Evolutionary conservation across 64 coral and sea anemone species (phyloP), one percentile per base, ranked within the genome.

Genomic region (Dendronephthya gigantea): DNA sequence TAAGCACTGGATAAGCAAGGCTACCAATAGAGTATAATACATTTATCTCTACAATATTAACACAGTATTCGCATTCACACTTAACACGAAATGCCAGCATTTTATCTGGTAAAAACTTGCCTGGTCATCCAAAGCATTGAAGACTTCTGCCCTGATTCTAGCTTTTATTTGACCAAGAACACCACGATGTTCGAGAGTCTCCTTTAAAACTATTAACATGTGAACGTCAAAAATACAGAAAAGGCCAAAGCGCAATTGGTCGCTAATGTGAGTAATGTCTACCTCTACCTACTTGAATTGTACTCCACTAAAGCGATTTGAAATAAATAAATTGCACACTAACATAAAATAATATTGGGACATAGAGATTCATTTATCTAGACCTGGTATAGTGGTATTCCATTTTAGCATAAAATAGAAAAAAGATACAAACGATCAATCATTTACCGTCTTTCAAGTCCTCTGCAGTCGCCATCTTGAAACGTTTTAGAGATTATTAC

Each of bases 151-250:
- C 84, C 95, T 86, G 84, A 98, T 91, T 47, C 95, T 82, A 32
- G 95, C 95, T 41, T 91, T 90, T 48, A 98, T 93, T 65, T 98
- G 95, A 25, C 95, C 95, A 84, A 98, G 83, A 17, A 98, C 92
- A 35, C 95, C 95, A 40, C 91, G 90, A 72, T 91, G 93, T 82
- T 98, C 95, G 34, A 98, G 88, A 1, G 95, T 98, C 55, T 98
- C 95, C 86, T 98, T 98, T 35, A 98, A 82, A 49, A 98, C 95
- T 98, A 25, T 9, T 5, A 0, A 62, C 1, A 8, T 84, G 35
- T 45, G 0, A 39, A 3, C 7, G 82, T 82, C 22, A 13, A 82
- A 30, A 35, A 3, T n/a, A n/a, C n/a, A n/a, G n/a, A n/a, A n/a
- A n/a, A n/a, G n/a, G n/a, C n/a, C n/a, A n/a, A n/a, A n/a, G n/a